Base-by-base conservation (phyloP, 2,888 invertebrate genomes). In the Eupithecia centaureata region DNA sequence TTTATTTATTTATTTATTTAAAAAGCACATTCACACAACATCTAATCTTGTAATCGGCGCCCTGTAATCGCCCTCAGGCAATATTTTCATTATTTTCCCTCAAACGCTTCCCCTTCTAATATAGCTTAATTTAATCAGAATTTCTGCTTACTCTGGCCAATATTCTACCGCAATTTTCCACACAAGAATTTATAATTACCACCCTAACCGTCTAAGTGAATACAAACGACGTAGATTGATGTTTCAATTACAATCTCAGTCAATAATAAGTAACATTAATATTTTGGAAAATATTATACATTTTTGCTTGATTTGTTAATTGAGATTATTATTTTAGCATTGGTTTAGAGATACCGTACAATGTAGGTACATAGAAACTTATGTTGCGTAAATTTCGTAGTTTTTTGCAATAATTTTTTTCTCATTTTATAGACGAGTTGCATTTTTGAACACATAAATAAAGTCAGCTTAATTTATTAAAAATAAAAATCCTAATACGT, bases 61-160 rank as follows among this genome's bases (percentile, higher is more conserved):
- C 72, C 73, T 70, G 76, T 83, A 79, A 85, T 84, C 83, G 83
- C 81, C 79, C 81, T 56, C 68, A 64, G 74, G 83, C 82, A 81
- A 89, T 90, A 89, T 87, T 90, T 92, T 90, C 90, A 92, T 92
- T 92, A 91, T 87, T 88, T 87, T 85, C 86, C 85, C 83, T 82
- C 78, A 80, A 86, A 83, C 79, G 75, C 82, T 80, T 84, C 88
- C 91, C 90, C 89, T 85, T 83, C 83, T 83, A 91, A 90, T 90
- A 91, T 85, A 77, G 84, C 84, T 83, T 91, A 90, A 91, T 92
- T 92, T 89, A 92, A 92, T 92, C 87, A 91, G 82, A 86, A 86
- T 84, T 30, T 84, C 68, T 86, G 87, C 86, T 86, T 84, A 83
- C 85, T 82, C 78, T 78, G 83, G 82, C 82, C 68, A 83, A 84